phyloP scores from a whole-genome alignment of 2,888 invertebrate genomes.

The Caenorhabditis drosophilae region DNA sequence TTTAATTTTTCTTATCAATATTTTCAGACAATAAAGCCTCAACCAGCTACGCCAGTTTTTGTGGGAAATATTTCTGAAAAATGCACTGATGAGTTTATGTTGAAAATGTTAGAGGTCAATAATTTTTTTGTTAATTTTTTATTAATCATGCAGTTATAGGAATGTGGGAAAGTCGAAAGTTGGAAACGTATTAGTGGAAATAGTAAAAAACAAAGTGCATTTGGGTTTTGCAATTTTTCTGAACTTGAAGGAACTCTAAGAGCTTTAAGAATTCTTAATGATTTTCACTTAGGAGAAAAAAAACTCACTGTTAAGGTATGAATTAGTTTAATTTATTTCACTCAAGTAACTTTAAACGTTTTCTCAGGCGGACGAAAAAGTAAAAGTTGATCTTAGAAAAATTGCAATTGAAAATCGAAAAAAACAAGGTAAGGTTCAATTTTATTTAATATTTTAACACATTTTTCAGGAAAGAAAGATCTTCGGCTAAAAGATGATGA shows the following conservation, averaged over 20 bases:
- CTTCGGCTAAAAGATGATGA: slow-evolving; percentile 45
- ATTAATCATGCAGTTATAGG: slow-evolving; percentile 70
- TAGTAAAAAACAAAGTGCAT: slow-evolving; percentile 74
- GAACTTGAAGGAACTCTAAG: slow-evolving; percentile 92
- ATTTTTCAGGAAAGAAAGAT: slow-evolving; percentile 38
- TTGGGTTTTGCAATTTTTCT: slow-evolving; percentile 96
- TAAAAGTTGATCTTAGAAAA: slow-evolving; percentile 32
- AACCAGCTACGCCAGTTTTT: slow-evolving; percentile 84
- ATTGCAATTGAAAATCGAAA: slow-evolving; percentile 39
- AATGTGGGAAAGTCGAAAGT: slow-evolving; percentile 90
- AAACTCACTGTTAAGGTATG: slow-evolving; percentile 80
- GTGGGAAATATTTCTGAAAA: slow-evolving; percentile 94
- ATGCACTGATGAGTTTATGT: slow-evolving; percentile 92
- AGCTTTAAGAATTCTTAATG: slow-evolving; percentile 87
- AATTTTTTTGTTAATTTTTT: background rate
- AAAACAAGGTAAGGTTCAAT: slow-evolving; percentile 24
- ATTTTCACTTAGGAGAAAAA: slow-evolving; percentile 89
- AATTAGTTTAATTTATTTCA: slow-evolving; percentile 1
- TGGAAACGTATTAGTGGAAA: slow-evolving; percentile 93
- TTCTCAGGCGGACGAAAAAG: slow-evolving; percentile 56
- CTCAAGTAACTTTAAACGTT: slow-evolving; percentile 2
- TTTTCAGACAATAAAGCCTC: background rate
- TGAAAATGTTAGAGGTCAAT: slow-evolving; percentile 80
- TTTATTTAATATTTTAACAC: no score
- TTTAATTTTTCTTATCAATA: background rate